Base-by-base conservation (phyloP, 2,113 vertebrate genomes). In the Brachirus orientalis region DNA sequence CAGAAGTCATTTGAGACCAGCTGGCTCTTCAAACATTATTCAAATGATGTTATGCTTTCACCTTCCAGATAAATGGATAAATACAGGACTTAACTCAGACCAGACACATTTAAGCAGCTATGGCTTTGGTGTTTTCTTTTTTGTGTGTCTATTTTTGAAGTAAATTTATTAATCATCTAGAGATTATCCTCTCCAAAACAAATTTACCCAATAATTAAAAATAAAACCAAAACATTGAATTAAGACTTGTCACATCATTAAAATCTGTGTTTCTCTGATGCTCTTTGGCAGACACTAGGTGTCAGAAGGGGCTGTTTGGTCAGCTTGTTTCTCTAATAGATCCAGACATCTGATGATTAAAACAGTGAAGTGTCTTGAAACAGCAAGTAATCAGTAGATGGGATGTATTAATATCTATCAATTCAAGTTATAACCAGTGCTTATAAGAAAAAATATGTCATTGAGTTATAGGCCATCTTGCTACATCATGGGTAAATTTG, bases 1-100 rank as follows among this genome's bases (percentile, higher is more conserved):
- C 20, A 54, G 75, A 81, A 55, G 66, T 28, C 18, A n/a, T 64
- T 64, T 63, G 44, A 68, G 57, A 69, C 66, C 79, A 77, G 63
- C 70, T 79, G 79, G 37, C 35, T 63, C 38, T 43, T 70, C 65
- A 83, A 70, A 80, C 50, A 48, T 36, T 57, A 62, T 58, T 14
- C 13, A 3, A 51, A 51, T 12, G 38, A 43, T 55, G 36, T 33
- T 5, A 17, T 19, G 38, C 46, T 55, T 52, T 73, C 58, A 59
- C 35, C 63, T 56, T 65, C 53, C 20, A 45, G 33, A 58, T 43
- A 40, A 68, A 63, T 28, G 22, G 22, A 59, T 44, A 37, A 67
- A 62, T 22, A 37, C 9, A 4, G 10, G 40, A 60, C 73, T 53
- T 14, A 2, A 17, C 41, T 60, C 18, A 17, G 55, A 38, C 37